Evolutionary conservation across 2,888 invertebrate genomes (phyloP).

Genomic region (Acleris emargana): DNA sequence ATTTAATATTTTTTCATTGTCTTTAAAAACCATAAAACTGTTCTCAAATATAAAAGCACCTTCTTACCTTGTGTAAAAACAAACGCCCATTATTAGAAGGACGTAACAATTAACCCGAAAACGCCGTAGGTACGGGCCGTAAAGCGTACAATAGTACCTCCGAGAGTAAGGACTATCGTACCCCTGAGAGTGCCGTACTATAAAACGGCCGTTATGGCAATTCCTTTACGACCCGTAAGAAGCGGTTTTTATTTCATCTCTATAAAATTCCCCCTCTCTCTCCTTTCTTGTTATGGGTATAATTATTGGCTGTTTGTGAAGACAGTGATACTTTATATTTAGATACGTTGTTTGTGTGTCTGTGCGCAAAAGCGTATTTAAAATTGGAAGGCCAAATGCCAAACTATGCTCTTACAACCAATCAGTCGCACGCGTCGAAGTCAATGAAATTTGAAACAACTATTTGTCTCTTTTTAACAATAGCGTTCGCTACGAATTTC

Average conservation of each 20-base stretch:
- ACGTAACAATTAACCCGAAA: slow-evolving; percentile 17
- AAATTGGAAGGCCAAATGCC: too few species aligned
- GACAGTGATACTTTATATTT: too few species aligned
- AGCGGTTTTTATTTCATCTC: slow-evolving; percentile 36
- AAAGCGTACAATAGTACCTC: slow-evolving; percentile 21
- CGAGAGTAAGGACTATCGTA: slow-evolving; percentile 22
- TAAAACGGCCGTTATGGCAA: slow-evolving; percentile 41
- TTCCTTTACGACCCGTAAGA: slow-evolving; percentile 42
- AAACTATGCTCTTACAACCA: too few species aligned
- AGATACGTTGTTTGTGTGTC: too few species aligned
- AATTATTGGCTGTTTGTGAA: not conserved
- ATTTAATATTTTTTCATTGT: too few species aligned
- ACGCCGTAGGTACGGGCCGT: slow-evolving; percentile 9
- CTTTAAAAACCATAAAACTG: too few species aligned
- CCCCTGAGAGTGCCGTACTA: slow-evolving; percentile 29
- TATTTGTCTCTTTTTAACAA: too few species aligned
- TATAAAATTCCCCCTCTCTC: slow-evolving; percentile 1
- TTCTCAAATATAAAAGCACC: too few species aligned
- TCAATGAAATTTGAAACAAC: too few species aligned
- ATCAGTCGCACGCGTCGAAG: too few species aligned
- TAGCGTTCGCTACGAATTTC: too few species aligned
- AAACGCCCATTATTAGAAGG: not conserved
- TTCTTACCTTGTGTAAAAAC: not conserved
- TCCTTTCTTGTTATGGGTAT: not conserved
- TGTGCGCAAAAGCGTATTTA: too few species aligned